These are phyloP conservation scores for Myzus persicae DNA, from an alignment of 1,140 invertebrate genomes.

Conservation along the genomic window DNA sequence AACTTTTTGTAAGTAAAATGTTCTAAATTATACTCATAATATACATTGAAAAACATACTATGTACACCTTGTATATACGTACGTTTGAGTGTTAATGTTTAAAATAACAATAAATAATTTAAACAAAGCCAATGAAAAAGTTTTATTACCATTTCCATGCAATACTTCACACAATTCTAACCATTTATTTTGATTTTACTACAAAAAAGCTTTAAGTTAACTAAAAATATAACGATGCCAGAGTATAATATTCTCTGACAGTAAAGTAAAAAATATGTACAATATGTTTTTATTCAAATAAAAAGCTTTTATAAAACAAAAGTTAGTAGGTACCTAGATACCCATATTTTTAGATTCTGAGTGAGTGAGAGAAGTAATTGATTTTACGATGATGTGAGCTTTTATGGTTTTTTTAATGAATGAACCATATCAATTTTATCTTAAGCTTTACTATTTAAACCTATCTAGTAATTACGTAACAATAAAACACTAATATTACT, in stretches of 20 bases:
- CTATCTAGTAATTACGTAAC: too few species aligned
- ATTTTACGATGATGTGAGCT: neutral
- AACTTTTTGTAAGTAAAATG: too few species aligned
- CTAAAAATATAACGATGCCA: neutral
- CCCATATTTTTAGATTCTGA: neutral
- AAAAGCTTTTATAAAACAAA: neutral
- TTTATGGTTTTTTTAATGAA: neutral
- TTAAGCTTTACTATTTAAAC: neutral
- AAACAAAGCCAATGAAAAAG: neutral
- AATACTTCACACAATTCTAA: neutral
- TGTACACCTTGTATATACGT: neutral
- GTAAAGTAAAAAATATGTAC: neutral
- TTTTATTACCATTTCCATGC: neutral
- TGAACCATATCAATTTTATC: neutral
- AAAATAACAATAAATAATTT: constrained; percentile 16
- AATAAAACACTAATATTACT: too few species aligned
- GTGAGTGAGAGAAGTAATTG: neutral
- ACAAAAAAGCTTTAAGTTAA: neutral
- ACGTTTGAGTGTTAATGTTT: neutral
- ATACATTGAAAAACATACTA: neutral
- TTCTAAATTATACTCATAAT: too few species aligned
- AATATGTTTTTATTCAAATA: neutral
- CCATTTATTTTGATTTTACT: neutral
- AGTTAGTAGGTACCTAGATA: neutral
- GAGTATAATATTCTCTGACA: neutral